Conservation (phyloP, 1,140 invertebrate species). For the Bombus picipes region DNA sequence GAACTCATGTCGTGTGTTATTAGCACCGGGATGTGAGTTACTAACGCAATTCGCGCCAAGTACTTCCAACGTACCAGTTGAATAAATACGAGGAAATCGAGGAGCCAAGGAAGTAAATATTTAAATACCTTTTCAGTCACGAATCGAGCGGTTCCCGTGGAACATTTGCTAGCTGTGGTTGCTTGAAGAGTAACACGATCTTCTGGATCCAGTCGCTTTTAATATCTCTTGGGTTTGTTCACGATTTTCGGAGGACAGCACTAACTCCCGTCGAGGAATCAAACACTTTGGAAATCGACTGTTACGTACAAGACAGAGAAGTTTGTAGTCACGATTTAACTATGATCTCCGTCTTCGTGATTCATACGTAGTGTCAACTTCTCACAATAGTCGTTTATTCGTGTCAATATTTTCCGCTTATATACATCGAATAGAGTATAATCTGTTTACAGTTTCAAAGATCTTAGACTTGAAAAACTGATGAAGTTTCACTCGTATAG, state of each 20-base stretch:
- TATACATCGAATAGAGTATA: no score
- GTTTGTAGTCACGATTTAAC: not conserved
- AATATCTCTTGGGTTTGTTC: not conserved
- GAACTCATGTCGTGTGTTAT: not conserved
- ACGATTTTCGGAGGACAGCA: not conserved
- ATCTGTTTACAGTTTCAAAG: not conserved
- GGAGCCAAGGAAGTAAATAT: conserved; percentile 22
- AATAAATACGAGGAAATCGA: not conserved
- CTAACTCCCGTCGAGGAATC: not conserved
- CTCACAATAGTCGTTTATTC: not conserved
- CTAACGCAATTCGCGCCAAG: not conserved
- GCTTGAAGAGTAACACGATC: conserved; percentile 11
- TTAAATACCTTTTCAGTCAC: conserved; percentile 47
- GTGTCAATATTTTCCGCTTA: not conserved
- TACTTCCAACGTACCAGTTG: not conserved
- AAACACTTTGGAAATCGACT: not conserved
- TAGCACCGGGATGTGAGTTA: conserved; percentile 20
- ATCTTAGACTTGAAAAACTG: not conserved
- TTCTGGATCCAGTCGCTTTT: not conserved
- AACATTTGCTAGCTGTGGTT: conserved; percentile 25
- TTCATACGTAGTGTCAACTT: not conserved
- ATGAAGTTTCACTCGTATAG: not conserved
- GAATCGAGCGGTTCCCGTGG: conserved; percentile 1
- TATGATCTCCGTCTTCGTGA: not conserved
- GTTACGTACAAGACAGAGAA: not conserved